Percentiles rank a stretch among this genome's conserved stretches.
phyloP scores from a whole-genome alignment of 1,140 invertebrate genomes.

The Belonocnema kinseyi region DNA sequence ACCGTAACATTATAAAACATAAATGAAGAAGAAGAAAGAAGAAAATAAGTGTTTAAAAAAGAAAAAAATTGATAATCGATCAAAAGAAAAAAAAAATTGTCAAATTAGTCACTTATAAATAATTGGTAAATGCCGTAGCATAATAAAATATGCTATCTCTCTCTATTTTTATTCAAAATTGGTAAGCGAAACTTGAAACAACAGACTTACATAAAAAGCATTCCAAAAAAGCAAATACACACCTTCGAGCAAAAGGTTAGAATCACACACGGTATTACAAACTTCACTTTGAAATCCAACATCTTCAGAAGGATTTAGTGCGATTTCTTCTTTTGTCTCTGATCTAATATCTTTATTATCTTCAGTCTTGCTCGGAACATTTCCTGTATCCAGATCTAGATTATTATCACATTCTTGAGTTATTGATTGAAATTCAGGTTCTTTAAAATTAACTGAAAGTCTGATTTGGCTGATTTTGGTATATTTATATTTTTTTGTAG shows the following conservation, averaged over 20 bases:
- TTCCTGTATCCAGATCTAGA: background rate
- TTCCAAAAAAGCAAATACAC: constrained; percentile 39
- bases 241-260: constrained; percentile 56
- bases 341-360: background rate
- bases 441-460: constrained; percentile 1
- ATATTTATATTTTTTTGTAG: too few relatives aligned
- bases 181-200: background rate
- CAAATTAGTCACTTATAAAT: too few relatives aligned
- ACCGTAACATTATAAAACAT: background rate
- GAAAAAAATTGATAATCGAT: background rate
- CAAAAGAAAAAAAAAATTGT: too few relatives aligned
- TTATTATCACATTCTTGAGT: background rate
- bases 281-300: constrained; percentile 21
- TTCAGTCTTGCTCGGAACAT: background rate
- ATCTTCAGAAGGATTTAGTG: background rate
- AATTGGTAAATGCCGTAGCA: too few relatives aligned
- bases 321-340: background rate
- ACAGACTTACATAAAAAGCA: background rate
- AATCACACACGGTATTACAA: constrained; percentile 43
- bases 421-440: background rate
- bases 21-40: background rate
- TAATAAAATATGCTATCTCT: too few relatives aligned
- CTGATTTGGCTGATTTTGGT: background rate
- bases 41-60: background rate
- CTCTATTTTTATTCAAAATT: background rate